A percentile compares a stretch with the other conserved stretches of the same genome.
Evolutionary conservation across 1,140 invertebrate genomes (phyloP).

Genomic region (Drosophila dunni): DNA sequence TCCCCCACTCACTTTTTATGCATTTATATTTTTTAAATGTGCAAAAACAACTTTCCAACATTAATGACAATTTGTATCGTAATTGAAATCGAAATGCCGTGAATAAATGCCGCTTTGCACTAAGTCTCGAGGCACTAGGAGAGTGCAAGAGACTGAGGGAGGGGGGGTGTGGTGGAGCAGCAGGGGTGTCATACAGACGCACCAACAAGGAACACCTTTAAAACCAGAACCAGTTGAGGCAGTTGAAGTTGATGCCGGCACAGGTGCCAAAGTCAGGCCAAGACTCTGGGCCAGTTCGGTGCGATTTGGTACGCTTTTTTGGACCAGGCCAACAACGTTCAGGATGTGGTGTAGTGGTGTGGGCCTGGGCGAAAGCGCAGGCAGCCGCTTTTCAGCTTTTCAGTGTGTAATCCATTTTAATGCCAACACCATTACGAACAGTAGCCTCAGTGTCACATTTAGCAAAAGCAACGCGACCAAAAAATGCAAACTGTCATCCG

Average conservation of each 20-base stretch:
- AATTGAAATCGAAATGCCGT: constrained; percentile 83
- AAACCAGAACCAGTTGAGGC: constrained; percentile 63
- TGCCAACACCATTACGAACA: constrained; percentile 83
- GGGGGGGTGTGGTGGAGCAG: not conserved
- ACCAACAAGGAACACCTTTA: constrained; percentile 77
- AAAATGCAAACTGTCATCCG: constrained; percentile 61
- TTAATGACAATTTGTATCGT: constrained; percentile 83
- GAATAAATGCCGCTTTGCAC: constrained; percentile 83
- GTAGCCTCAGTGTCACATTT: constrained; percentile 82
- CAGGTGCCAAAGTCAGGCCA: constrained; percentile 48
- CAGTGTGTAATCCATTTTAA: constrained; percentile 82
- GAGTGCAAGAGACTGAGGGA: constrained; percentile 8
- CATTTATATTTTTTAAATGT: constrained; percentile 40
- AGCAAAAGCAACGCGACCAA: constrained; percentile 61
- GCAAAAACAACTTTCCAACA: constrained; percentile 82
- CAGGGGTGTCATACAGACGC: constrained; percentile 44
- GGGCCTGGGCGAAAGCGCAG: constrained; percentile 56
- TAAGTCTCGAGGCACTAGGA: constrained; percentile 55
- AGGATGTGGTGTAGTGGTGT: constrained; percentile 1
- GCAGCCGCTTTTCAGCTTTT: constrained; percentile 63
- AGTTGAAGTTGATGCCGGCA: constrained; percentile 27
- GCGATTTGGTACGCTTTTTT: not conserved
- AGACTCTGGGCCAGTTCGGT: not conserved
- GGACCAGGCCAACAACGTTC: constrained; percentile 8
- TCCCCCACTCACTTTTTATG: constrained; percentile 8